Evolutionary conservation across 2,797 vertebrate species (phyloP).

Genomic region (Acanthopagrus latus): DNA sequence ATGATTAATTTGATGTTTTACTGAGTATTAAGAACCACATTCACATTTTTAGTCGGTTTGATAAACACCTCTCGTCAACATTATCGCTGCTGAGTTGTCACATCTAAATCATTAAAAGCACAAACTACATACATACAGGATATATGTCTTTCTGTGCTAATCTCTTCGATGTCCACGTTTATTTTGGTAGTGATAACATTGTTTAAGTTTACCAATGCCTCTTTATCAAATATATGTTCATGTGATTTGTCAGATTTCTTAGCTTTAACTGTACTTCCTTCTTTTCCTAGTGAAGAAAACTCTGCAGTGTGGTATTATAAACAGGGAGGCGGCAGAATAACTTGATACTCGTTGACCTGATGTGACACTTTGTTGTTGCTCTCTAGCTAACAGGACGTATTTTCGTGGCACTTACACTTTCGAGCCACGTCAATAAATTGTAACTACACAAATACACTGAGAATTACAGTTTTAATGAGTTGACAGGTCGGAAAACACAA

Average conservation of each 20-base stretch:
- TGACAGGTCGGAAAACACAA: not conserved
- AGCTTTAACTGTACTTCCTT: not conserved
- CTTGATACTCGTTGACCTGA: not conserved
- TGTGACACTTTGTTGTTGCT: not conserved
- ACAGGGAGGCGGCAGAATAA: no score
- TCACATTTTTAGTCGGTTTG: not conserved
- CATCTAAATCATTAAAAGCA: not conserved
- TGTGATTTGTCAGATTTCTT: not conserved
- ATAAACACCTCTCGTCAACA: no score
- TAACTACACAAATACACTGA: rapidly evolving
- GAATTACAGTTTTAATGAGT: rapidly evolving
- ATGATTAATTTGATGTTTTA: not conserved
- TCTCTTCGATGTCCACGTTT: no score
- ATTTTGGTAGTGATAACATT: not conserved
- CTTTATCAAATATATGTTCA: not conserved
- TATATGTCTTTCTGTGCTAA: no score
- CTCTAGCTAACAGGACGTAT: not conserved
- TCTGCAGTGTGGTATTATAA: no score
- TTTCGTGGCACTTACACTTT: not conserved
- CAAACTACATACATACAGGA: no score
- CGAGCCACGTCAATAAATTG: rapidly evolving
- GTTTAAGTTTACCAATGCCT: not conserved
- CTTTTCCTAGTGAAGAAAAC: not conserved
- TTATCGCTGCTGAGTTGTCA: not conserved
- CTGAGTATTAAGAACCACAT: rapidly evolving